phyloP scores from a whole-genome alignment of 1,140 invertebrate species.

The Zaprionus lachaisei region DNA sequence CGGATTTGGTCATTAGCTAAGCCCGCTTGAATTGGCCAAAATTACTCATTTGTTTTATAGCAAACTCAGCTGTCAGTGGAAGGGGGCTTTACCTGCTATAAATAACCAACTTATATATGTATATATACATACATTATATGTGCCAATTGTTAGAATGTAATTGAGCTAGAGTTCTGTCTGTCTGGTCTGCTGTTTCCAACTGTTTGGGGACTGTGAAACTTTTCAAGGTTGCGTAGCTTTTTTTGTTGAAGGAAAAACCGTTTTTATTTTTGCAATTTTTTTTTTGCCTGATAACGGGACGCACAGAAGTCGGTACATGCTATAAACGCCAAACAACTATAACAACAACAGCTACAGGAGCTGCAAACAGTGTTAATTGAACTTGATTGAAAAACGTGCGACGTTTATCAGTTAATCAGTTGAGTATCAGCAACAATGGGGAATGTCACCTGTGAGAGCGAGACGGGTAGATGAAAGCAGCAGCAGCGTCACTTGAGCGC shows the following conservation, averaged over 20 bases:
- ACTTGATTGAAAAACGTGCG: constrained; percentile 60
- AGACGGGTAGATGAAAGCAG: constrained; percentile 5
- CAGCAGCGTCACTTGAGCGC: constrained; percentile 49
- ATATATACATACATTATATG: background rate
- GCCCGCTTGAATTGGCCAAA: background rate
- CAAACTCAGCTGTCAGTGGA: background rate
- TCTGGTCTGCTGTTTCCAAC: background rate
- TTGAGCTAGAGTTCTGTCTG: background rate
- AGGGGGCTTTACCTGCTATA: background rate
- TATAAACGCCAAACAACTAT: constrained; percentile 29
- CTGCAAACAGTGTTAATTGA: constrained; percentile 52
- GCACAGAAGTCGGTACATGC: constrained; percentile 2
- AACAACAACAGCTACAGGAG: constrained; percentile 2
- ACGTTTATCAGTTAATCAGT: constrained; percentile 43
- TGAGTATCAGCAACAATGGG: constrained; percentile 27
- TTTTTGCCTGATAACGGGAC: background rate
- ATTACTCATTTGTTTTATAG: background rate
- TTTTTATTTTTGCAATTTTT: background rate
- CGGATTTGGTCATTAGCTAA: constrained; percentile 5
- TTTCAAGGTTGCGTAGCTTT: background rate
- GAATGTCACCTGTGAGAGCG: constrained; percentile 21
- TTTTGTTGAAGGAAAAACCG: background rate
- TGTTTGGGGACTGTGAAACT: background rate
- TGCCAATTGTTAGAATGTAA: background rate
- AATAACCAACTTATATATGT: background rate